Base-by-base conservation (phyloP, 2,113 vertebrate species). In the Peromyscus maniculatus region DNA sequence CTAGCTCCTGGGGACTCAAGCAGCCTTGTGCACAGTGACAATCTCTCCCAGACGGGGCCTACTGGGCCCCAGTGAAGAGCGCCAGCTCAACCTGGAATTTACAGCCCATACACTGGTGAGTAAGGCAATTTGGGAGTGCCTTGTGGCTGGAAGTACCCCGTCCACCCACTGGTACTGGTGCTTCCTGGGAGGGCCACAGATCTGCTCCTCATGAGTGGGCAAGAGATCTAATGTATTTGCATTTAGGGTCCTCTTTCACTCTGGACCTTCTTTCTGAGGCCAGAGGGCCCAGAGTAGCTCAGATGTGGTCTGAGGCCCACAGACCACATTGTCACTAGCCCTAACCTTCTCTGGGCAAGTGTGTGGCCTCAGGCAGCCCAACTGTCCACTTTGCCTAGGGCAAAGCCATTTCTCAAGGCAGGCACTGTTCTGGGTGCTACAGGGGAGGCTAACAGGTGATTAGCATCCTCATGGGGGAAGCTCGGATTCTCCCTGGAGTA, bases 1-100 rank as follows among this genome's bases (percentile, higher is more conserved):
- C 80, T 97, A 99, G 99, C 99, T 99, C 7, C 95, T 98, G 87
- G 99, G 99, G 49, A 3, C 21, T 66, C 99, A 99, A 79, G 98
- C 99, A 57, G 75, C 95, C 77, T 97, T 98, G 74, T 99, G 99
- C 92, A 95, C 94, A 0, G 88, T 95, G 2, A 75, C 22, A 11
- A 98, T 99, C 96, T 98, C 94, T 4, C 99, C 99, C 0, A 91
- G 96, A 43, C 96, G 79, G 39, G 99, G 99, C 16, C 97, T 87
- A 9, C 98, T 99, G 93, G 99, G 98, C 33, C 99, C 99, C 36
- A 98, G 99, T 15, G 98, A 98, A 96, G 98, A 98, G 91, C 69
- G 98, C 96, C 99, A 99, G 28, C 98, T 99, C 88, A 97, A 19
- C 21, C 92, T 99, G 78, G 97, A 98, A 91, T 98, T 99, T 39